These are phyloP conservation scores for Cosmorhoe ocellata DNA, from an alignment of 2,888 invertebrate species.

Conservation along the genomic window DNA sequence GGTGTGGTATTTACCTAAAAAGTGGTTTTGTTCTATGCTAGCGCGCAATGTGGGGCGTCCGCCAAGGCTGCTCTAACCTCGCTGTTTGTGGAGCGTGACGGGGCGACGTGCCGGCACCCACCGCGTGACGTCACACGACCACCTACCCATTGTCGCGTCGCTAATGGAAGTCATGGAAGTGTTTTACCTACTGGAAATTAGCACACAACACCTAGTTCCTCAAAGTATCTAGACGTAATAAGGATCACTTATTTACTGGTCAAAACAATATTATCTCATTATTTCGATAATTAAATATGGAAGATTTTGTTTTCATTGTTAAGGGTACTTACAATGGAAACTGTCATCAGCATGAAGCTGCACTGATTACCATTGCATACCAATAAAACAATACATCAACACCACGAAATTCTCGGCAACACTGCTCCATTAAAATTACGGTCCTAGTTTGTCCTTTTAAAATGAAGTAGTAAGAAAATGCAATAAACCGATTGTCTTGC, in stretches of 20 bases:
- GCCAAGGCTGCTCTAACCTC: constrained; percentile 79
- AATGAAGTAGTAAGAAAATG: constrained; percentile 31
- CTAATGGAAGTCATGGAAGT: constrained; percentile 13
- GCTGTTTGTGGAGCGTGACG: constrained; percentile 82
- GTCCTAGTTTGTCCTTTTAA: constrained; percentile 15
- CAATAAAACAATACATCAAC: constrained; percentile 40
- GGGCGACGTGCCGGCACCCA: constrained; percentile 81
- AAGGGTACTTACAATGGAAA: neutral
- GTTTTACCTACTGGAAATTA: neutral
- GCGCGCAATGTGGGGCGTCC: constrained; percentile 76
- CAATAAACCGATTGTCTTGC: constrained; percentile 28
- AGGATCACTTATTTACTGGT: too few relatives aligned
- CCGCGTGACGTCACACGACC: constrained; percentile 64
- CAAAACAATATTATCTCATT: too few relatives aligned
- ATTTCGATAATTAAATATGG: neutral
- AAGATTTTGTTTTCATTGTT: neutral
- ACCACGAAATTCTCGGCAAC: constrained; percentile 27
- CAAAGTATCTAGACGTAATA: too few relatives aligned
- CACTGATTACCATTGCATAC: constrained; percentile 31
- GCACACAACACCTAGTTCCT: neutral
- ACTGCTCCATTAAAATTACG: constrained; percentile 9
- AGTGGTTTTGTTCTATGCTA: constrained; percentile 64
- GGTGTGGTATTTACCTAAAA: constrained; percentile 63
- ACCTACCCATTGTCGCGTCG: constrained; percentile 4
- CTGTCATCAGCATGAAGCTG: constrained; percentile 26